A percentile compares a stretch with the other conserved stretches of the same genome.
phyloP scores from a whole-genome alignment of 1,140 invertebrate species.

The Philotrypesis tridentata region DNA sequence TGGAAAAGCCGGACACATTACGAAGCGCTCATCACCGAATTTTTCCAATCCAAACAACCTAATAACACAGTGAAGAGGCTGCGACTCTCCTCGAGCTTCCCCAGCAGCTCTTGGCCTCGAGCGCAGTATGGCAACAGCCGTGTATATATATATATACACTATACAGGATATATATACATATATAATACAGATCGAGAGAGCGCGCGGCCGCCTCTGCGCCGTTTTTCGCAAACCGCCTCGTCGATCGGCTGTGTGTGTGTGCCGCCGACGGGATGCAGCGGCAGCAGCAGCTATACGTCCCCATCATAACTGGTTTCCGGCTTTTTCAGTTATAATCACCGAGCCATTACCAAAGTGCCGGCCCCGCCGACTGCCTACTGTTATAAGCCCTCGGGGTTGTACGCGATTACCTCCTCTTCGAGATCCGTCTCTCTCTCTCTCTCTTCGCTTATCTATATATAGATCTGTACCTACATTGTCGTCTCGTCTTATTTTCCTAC shows the following conservation, averaged over 20 bases:
- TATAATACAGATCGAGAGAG: background rate
- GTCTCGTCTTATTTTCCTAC: too few species aligned
- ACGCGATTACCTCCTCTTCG: conserved; percentile 13
- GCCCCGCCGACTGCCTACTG: conserved; percentile 70
- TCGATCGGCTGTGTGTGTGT: conserved; percentile 30
- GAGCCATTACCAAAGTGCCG: conserved; percentile 68
- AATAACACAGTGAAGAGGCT: background rate
- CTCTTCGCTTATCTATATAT: background rate
- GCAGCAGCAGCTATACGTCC: conserved; percentile 52
- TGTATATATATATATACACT: background rate
- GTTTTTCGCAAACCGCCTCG: background rate
- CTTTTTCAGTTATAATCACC: conserved; percentile 73
- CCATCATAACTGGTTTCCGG: conserved; percentile 72
- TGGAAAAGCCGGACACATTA: too few species aligned
- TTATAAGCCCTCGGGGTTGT: conserved; percentile 61
- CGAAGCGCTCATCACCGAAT: background rate
- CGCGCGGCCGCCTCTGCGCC: background rate
- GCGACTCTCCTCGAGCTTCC: background rate
- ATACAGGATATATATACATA: background rate
- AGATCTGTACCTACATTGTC: too few species aligned
- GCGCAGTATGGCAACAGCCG: background rate
- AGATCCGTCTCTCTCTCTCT: background rate
- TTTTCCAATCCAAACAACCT: background rate
- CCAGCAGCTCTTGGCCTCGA: background rate
- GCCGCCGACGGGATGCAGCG: conserved; percentile 53